Evolutionary conservation across 2,888 invertebrate species (phyloP).

Genomic region (Pheosia gnoma): DNA sequence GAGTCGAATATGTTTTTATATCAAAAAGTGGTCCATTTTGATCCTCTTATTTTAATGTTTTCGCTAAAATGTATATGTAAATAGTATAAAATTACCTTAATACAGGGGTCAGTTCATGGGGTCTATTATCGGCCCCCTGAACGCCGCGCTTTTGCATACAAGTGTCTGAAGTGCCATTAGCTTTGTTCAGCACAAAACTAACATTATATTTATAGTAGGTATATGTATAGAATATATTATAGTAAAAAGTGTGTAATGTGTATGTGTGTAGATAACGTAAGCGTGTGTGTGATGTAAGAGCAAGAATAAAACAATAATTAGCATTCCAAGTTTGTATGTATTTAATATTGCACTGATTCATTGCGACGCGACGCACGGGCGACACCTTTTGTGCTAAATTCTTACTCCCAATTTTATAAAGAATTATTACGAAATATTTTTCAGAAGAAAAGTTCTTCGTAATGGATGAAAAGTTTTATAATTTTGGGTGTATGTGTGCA

Average conservation of each 20-base stretch:
- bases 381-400: neutral
- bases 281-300: conserved; percentile 14
- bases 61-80: too few relatives aligned
- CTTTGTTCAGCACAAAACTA: conserved; percentile 18
- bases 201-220: neutral
- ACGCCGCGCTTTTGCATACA: conserved; percentile 1
- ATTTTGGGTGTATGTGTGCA: neutral
- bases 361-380: neutral
- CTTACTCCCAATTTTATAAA: neutral
- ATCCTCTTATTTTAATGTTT: neutral
- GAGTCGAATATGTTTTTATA: too few relatives aligned
- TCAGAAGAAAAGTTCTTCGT: too few relatives aligned
- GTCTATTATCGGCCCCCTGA: neutral
- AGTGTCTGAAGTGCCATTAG: conserved; percentile 23
- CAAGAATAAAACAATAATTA: conserved; percentile 1
- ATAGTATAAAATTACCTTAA: neutral
- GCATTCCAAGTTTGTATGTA: neutral
- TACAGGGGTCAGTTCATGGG: conserved; percentile 1
- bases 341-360: neutral
- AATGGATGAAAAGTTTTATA: too few relatives aligned
- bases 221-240: conserved; percentile 11
- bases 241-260: conserved; percentile 17
- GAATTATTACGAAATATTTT: too few relatives aligned
- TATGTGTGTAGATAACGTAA: conserved; percentile 27
- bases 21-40: too few relatives aligned